A percentile compares a stretch with the other conserved stretches of the same genome.
Evolutionary conservation across 1,140 invertebrate species (phyloP).

Genomic region (Charaxes varanes): DNA sequence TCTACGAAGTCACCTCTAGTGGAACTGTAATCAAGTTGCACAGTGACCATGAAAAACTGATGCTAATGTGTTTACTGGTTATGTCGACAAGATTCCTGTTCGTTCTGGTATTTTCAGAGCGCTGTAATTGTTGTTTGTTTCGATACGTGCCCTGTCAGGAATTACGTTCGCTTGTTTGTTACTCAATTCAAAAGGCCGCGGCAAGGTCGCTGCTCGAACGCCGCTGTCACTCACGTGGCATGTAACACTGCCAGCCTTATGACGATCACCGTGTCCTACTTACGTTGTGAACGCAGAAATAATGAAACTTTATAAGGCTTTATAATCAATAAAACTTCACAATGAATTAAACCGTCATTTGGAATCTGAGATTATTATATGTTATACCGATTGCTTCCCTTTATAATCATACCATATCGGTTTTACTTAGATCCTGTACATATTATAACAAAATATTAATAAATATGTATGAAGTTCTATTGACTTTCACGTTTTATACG

Average conservation of each 20-base stretch:
- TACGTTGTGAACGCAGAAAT: constrained; percentile 3
- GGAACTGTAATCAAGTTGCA: no score
- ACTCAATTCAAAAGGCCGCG: constrained; percentile 35
- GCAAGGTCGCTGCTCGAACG: constrained; percentile 38
- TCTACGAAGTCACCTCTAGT: no score
- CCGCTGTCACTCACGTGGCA: constrained; percentile 30
- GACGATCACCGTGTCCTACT: constrained; percentile 8
- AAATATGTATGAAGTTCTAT: no score
- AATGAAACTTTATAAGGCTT: constrained; percentile 18
- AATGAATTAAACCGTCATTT: no score
- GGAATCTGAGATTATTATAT: no score
- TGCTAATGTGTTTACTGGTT: neutral
- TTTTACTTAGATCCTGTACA: no score
- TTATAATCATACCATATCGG: no score
- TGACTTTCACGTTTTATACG: no score
- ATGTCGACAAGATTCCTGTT: constrained; percentile 28
- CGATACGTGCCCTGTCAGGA: constrained; percentile 20
- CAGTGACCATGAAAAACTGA: no score
- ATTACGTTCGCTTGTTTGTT: constrained; percentile 28
- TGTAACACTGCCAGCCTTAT: constrained; percentile 8
- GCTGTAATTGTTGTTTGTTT: constrained; percentile 21
- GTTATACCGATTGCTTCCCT: no score
- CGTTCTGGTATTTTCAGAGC: constrained; percentile 18
- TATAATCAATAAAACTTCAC: no score
- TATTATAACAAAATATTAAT: no score